Percentiles rank a stretch among this genome's conserved stretches.
These are phyloP conservation scores for Xanthorhoe designata DNA, from an alignment of 2,888 invertebrate species.

Conservation along the genomic window DNA sequence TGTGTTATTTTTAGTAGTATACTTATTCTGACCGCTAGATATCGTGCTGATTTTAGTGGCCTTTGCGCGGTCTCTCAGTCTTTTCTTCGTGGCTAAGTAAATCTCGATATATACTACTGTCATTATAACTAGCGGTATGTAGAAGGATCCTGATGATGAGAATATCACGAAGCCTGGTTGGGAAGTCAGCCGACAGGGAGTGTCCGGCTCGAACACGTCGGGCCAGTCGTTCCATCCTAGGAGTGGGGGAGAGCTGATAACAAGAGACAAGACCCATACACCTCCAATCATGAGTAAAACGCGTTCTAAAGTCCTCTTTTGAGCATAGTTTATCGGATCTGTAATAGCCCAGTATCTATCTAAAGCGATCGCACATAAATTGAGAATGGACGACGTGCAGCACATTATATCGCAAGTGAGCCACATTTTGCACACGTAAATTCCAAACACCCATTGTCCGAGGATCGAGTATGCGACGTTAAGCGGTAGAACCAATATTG, in stretches of 20 bases:
- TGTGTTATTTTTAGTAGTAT: slow-evolving; percentile 77
- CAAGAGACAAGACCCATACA: slow-evolving; percentile 93
- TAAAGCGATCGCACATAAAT: slow-evolving; percentile 96
- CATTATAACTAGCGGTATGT: slow-evolving; percentile 97
- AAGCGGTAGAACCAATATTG: slow-evolving; percentile 95
- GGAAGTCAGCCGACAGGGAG: slow-evolving; percentile 93
- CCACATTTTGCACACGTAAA: slow-evolving; percentile 97
- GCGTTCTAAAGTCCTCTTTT: slow-evolving; percentile 94
- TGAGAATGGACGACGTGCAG: slow-evolving; percentile 97
- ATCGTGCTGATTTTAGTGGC: slow-evolving; percentile 92
- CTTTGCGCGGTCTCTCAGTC: slow-evolving; percentile 93
- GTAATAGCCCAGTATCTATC: slow-evolving; percentile 98
- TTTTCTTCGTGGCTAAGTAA: slow-evolving; percentile 95
- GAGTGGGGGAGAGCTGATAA: slow-evolving; percentile 95
- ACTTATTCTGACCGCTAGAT: slow-evolving; percentile 75
- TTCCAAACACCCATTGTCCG: slow-evolving; percentile 97
- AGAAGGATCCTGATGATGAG: slow-evolving; percentile 97
- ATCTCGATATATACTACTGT: slow-evolving; percentile 98
- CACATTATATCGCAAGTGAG: slow-evolving; percentile 97
- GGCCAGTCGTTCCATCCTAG: slow-evolving; percentile 99
- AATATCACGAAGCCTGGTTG: slow-evolving; percentile 96
- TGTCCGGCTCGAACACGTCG: slow-evolving; percentile 90
- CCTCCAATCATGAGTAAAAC: slow-evolving; percentile 94
- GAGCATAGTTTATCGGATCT: slow-evolving; percentile 97
- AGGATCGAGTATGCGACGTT: slow-evolving; percentile 96